Conservation (phyloP, 2,888 invertebrate species). For the Netelia virgata region DNA sequence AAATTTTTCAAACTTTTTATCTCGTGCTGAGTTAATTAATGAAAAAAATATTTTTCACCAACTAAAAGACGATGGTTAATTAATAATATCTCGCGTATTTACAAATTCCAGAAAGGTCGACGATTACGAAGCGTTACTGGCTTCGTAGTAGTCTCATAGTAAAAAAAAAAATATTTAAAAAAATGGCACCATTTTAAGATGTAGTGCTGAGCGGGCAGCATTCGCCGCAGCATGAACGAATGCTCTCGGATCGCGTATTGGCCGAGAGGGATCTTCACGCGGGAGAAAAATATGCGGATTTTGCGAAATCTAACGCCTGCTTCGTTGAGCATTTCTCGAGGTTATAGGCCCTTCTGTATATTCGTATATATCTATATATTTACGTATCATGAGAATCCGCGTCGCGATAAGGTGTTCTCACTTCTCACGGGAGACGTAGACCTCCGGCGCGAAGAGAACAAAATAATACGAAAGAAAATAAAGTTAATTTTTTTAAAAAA, state of each 20-base stretch:
- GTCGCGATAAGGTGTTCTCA: slow-evolving; percentile 75
- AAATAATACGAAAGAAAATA: not conserved
- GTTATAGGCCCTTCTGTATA: slow-evolving; percentile 77
- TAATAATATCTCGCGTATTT: not conserved
- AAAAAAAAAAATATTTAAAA: slow-evolving; percentile 30
- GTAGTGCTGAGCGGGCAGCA: slow-evolving; percentile 21
- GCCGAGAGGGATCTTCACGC: slow-evolving; percentile 43
- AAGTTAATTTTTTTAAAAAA: not conserved
- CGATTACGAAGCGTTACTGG: not conserved
- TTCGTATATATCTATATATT: slow-evolving; percentile 26
- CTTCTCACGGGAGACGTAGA: slow-evolving; percentile 61
- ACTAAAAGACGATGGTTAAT: too few species aligned
- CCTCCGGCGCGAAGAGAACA: slow-evolving; percentile 16
- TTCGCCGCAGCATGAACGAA: slow-evolving; percentile 35
- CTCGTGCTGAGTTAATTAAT: too few species aligned
- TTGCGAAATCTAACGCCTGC: slow-evolving; percentile 79
- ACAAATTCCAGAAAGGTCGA: slow-evolving; percentile 21
- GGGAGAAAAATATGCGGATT: slow-evolving; percentile 72
- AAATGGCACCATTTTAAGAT: slow-evolving; percentile 20
- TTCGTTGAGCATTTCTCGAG: slow-evolving; percentile 63
- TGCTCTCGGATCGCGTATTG: slow-evolving; percentile 12
- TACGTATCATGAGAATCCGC: slow-evolving; percentile 73
- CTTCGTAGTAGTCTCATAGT: not conserved
- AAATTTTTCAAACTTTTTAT: too few species aligned
- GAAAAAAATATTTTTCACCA: too few species aligned